These are phyloP conservation scores for Drosophila arizonae DNA, from an alignment of 1,140 invertebrate genomes.

Conservation along the genomic window DNA sequence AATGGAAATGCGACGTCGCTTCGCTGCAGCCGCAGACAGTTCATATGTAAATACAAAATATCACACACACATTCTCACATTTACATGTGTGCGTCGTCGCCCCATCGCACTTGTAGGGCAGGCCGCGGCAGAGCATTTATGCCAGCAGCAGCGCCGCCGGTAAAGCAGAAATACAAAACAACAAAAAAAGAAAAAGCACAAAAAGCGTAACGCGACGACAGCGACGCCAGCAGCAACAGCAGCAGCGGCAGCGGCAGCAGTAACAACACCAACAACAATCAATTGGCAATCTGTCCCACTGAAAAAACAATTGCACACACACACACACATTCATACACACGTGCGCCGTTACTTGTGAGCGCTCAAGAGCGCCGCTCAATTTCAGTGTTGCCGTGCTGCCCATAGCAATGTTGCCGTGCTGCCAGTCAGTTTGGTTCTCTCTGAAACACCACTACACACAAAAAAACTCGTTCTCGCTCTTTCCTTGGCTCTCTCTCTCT, in stretches of 20 bases:
- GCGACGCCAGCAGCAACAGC: constrained; percentile 29
- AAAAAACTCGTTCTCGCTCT: constrained; percentile 5
- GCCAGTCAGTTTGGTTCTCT: constrained; percentile 14
- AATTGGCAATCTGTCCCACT: constrained; percentile 80
- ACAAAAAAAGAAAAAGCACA: constrained; percentile 43
- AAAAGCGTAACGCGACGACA: constrained; percentile 67
- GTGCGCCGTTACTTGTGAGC: constrained; percentile 60
- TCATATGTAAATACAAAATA: constrained; percentile 39
- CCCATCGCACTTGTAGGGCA: constrained; percentile 64
- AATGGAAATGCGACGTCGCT: constrained; percentile 69
- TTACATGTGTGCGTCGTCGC: constrained; percentile 24
- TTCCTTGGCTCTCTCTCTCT: constrained; percentile 11
- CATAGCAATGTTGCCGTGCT: constrained; percentile 51
- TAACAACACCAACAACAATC: constrained; percentile 71
- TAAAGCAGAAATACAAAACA: constrained; percentile 46
- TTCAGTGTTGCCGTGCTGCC: constrained; percentile 64
- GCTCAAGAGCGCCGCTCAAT: constrained; percentile 33
- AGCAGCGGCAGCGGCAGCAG: constrained; percentile 18
- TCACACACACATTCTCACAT: constrained; percentile 10
- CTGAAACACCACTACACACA: neutral
- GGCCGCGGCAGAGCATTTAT: constrained; percentile 66
- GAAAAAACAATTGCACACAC: constrained; percentile 77
- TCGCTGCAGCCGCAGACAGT: constrained; percentile 54
- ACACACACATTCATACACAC: constrained; percentile 42
- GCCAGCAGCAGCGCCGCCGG: constrained; percentile 69